Evolutionary conservation across 2,888 invertebrate genomes (phyloP).

Genomic region (Diadegma fenestrale): DNA sequence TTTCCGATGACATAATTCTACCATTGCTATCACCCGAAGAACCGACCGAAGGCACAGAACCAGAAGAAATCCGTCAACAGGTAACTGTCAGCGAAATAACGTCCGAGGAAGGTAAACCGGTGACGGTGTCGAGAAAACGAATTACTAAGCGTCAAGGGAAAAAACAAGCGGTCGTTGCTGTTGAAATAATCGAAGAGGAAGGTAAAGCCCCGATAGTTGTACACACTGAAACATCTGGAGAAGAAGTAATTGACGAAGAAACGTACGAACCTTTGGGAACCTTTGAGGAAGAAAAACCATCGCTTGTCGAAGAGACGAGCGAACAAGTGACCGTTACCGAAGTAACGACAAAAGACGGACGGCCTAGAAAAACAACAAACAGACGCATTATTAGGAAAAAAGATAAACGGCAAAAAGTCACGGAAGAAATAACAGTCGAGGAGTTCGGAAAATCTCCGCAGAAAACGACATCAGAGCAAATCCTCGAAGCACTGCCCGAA

Average conservation of each 20-base stretch:
- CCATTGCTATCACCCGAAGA: conserved; percentile 13
- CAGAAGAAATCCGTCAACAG: conserved; percentile 80
- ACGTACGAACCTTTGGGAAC: conserved; percentile 75
- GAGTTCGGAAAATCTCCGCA: conserved; percentile 84
- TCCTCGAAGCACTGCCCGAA: conserved; percentile 73
- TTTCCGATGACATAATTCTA: conserved; percentile 72
- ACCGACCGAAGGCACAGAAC: conserved; percentile 70
- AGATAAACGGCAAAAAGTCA: conserved; percentile 76
- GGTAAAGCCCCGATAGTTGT: conserved; percentile 76
- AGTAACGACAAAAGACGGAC: conserved; percentile 74
- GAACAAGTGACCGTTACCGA: conserved; percentile 69
- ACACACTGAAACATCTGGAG: conserved; percentile 77
- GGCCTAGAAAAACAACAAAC: conserved; percentile 74
- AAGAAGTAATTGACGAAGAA: conserved; percentile 80
- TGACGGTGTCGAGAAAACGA: conserved; percentile 56
- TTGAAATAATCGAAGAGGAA: conserved; percentile 72
- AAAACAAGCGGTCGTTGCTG: conserved; percentile 78
- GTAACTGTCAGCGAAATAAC: conserved; percentile 79
- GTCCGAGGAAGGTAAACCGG: conserved; percentile 79
- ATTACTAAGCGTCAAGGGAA: conserved; percentile 78
- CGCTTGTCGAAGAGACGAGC: conserved; percentile 77
- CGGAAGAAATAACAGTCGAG: conserved; percentile 70
- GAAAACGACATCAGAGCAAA: conserved; percentile 74
- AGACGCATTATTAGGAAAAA: conserved; percentile 78
- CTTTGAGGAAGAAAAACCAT: conserved; percentile 80